These are phyloP conservation scores for Protaetia brevitarsis DNA, from an alignment of 1,140 invertebrate genomes.

Conservation along the genomic window DNA sequence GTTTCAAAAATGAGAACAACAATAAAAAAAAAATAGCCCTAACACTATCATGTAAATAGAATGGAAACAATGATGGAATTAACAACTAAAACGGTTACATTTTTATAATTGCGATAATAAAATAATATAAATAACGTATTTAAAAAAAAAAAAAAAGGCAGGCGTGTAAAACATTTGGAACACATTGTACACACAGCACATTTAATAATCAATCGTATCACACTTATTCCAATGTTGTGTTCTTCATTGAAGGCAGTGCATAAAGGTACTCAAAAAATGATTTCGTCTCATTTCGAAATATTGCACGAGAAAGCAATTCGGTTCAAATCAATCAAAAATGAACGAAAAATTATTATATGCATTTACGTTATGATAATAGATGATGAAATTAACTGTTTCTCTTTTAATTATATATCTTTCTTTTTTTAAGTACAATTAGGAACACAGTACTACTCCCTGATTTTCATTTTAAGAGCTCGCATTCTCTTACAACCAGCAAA, in stretches of 20 bases:
- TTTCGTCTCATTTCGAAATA: background rate
- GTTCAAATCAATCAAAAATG: background rate
- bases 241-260: slow-evolving; percentile 9
- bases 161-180: no score
- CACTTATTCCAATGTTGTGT: slow-evolving; percentile 8
- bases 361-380: slow-evolving; percentile 1
- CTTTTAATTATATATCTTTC: no score
- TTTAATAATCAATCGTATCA: background rate
- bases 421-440: slow-evolving; percentile 12
- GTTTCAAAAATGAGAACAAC: background rate
- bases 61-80: no score
- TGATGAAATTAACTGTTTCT: background rate
- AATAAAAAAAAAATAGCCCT: background rate
- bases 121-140: no score
- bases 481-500: background rate
- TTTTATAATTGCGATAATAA: no score
- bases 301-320: background rate
- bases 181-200: slow-evolving; percentile 4
- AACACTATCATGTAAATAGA: no score
- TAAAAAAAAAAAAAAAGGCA: no score
- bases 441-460: slow-evolving; percentile 11
- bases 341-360: slow-evolving; percentile 11
- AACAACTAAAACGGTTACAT: no score
- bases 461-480: background rate
- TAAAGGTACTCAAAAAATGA: slow-evolving; percentile 9